Percentiles rank a stretch among this genome's conserved stretches.
Evolutionary conservation across 1,140 invertebrate species (phyloP).

Genomic region (Plodia interpunctella): DNA sequence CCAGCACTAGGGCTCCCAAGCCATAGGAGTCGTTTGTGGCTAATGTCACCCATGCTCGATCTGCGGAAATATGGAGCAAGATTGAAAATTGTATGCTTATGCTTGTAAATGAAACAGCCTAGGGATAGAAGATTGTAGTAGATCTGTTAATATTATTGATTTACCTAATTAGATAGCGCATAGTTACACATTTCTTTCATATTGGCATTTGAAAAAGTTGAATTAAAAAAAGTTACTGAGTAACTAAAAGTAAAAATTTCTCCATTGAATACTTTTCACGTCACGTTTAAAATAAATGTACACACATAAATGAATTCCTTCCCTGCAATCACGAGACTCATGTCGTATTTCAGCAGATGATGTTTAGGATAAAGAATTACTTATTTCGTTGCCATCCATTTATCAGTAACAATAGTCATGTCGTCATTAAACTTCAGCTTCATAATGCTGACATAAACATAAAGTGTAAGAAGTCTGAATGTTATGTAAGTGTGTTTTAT

Average conservation of each 20-base stretch:
- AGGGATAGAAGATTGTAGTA: too few species aligned
- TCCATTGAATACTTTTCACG: too few species aligned
- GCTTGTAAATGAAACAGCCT: too few species aligned
- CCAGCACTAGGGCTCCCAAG: slow-evolving; percentile 93
- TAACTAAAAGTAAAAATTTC: too few species aligned
- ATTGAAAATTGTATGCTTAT: too few species aligned
- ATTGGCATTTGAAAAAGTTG: too few species aligned
- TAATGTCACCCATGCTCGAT: slow-evolving; percentile 94
- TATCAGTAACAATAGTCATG: not conserved
- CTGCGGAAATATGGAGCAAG: slow-evolving; percentile 67
- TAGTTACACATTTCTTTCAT: too few species aligned
- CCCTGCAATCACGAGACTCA: not conserved
- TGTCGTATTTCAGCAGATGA: not conserved
- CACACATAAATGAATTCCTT: too few species aligned
- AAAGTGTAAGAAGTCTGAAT: not conserved
- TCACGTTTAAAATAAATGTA: too few species aligned
- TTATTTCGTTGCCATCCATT: slow-evolving; percentile 2
- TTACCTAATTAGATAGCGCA: too few species aligned
- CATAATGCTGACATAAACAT: not conserved
- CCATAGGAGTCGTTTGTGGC: slow-evolving; percentile 97
- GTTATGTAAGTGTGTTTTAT: not conserved
- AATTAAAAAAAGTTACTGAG: too few species aligned
- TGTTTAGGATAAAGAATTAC: not conserved
- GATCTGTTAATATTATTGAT: too few species aligned
- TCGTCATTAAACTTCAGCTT: not conserved